A percentile compares a stretch with the other conserved stretches of the same genome.
These are phyloP conservation scores for Hipparchia sbordonii DNA, from an alignment of 2,888 invertebrate genomes.

Conservation along the genomic window DNA sequence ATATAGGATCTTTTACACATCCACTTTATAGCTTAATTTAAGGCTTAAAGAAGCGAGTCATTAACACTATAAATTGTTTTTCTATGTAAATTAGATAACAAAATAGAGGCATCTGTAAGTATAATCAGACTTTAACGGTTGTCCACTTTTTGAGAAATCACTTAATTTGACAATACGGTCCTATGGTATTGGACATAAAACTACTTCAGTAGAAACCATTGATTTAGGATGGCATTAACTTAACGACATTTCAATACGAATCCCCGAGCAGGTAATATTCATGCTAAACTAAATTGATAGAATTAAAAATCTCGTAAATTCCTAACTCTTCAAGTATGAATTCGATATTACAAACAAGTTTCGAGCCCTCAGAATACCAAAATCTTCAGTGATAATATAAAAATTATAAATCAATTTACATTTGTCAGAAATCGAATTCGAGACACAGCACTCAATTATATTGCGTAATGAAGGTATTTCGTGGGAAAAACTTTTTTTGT, in stretches of 20 bases:
- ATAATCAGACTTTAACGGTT: conserved; percentile 24
- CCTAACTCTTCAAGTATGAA: too few species aligned
- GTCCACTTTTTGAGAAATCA: conserved; percentile 13
- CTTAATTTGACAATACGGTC: conserved; percentile 14
- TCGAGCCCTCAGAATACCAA: too few species aligned
- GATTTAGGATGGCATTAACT: neutral
- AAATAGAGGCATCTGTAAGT: conserved; percentile 22
- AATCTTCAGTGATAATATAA: too few species aligned
- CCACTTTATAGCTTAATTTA: conserved; percentile 16
- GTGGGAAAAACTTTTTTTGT: too few species aligned
- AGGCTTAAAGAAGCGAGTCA: neutral
- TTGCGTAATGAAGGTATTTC: too few species aligned
- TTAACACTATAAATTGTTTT: conserved; percentile 12
- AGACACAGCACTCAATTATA: too few species aligned
- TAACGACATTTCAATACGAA: neutral
- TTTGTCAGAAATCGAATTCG: too few species aligned
- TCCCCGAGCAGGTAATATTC: neutral
- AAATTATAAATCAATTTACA: too few species aligned
- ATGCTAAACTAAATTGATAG: too few species aligned
- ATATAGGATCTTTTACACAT: neutral
- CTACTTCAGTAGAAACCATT: neutral
- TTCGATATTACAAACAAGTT: too few species aligned
- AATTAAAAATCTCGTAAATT: too few species aligned
- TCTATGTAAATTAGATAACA: conserved; percentile 25
- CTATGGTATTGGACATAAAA: neutral